Evolutionary conservation across 2,888 invertebrate species (phyloP), one percentile per base, ranked within the genome.

Genomic region (Campoletis raptor): DNA sequence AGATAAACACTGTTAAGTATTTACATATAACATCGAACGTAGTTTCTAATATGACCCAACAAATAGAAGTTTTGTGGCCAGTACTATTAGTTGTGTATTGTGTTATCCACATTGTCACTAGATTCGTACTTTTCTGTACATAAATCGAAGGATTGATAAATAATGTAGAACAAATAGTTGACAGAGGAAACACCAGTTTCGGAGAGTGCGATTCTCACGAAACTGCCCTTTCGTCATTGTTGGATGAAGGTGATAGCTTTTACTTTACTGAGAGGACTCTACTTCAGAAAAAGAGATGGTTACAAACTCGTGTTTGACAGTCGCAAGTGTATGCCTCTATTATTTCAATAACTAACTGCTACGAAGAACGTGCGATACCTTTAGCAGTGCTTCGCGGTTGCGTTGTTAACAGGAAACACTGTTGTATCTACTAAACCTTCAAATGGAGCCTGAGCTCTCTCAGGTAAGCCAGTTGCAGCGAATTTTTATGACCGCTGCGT

Each of bases 401-500:
- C 72, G 64, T 79, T 54, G 21, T 30, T n/a, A 36, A 83, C 81
- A 66, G 80, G 70, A 70, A 64, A 40, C 66, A 36, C n/a, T 21
- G 45, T 64, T 64, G 66, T 21, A 30, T 24, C 18, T 21, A 24
- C 15, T 12, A 64, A 69, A 61, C 40, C 40, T 30, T 61, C 76
- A 69, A 76, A 76, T 54, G 40, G 54, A 72, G 36, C 18, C 54
- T 42, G 78, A 67, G 52, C 69, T 54, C 67, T 76, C 85, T 12
- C 66, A 42, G 69, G 48, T 52, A 36, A 66, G 48, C 36, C 83
- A 42, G 76, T 70, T 40, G 78, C 67, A 83, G 83, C 83, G 18
- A 73, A 86, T 84, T 87, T 92, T 92, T 90, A 91, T 88, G 90
- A 89, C 83, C 85, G 66, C 83, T 84, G 89, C 37, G 90, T 90